A percentile compares a stretch with the other conserved stretches of the same genome.
These are phyloP conservation scores for Urocolius indicus DNA, from an alignment of 2,113 vertebrate genomes.

Conservation along the genomic window DNA sequence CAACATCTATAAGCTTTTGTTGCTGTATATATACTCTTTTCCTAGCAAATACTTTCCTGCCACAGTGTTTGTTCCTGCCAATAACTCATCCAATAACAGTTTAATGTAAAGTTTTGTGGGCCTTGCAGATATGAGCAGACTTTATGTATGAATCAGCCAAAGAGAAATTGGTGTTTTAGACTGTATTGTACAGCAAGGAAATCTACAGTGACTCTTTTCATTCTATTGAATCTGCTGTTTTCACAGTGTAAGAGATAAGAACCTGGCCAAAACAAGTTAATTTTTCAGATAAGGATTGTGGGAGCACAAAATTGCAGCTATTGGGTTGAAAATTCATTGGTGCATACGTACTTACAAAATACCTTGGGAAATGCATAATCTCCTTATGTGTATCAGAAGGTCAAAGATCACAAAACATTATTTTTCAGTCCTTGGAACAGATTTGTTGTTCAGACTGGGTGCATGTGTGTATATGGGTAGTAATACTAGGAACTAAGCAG, in stretches of 20 bases:
- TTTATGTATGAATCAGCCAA: neutral
- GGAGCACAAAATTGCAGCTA: neutral
- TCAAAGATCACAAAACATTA: neutral
- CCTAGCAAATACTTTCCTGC: neutral
- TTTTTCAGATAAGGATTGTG: accelerated
- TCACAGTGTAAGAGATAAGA: neutral
- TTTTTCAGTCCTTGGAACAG: neutral
- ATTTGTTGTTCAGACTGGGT: neutral
- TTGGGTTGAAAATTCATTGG: neutral
- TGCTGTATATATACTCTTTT: neutral
- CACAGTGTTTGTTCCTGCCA: neutral
- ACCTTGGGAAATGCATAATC: neutral
- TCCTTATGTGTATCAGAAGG: neutral
- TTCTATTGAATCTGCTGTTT: neutral
- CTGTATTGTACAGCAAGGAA: neutral
- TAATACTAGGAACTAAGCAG: neutral
- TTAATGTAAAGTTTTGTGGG: neutral
- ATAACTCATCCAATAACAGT: neutral
- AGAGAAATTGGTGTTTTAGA: neutral
- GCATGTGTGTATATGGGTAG: neutral
- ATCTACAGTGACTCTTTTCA: neutral
- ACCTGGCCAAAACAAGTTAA: neutral
- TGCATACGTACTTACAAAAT: neutral
- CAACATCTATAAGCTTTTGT: neutral
- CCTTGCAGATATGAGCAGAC: neutral